Evolutionary conservation across 1,140 invertebrate species (phyloP).

Genomic region (Steinernema feltiae): DNA sequence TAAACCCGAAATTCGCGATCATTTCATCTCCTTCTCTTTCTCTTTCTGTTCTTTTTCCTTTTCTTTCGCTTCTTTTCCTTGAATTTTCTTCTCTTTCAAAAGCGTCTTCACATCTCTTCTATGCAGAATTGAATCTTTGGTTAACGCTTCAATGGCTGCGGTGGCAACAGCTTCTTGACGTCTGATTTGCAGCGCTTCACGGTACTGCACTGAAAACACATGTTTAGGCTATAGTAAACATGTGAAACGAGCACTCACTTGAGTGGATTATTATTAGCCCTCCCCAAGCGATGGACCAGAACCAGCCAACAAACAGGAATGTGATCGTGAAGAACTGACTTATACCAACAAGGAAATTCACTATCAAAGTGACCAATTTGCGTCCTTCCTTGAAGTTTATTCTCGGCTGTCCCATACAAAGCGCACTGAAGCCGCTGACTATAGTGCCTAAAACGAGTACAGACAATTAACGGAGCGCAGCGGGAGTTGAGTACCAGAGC

Average conservation of each 20-base stretch:
- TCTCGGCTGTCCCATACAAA: conserved; percentile 81
- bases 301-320: conserved; percentile 86
- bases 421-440: conserved; percentile 76
- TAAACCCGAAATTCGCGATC: too few species aligned
- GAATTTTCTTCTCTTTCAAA: conserved; percentile 53
- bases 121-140: too few species aligned
- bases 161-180: conserved; percentile 57
- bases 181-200: conserved; percentile 56
- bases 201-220: too few species aligned
- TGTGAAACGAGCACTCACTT: conserved; percentile 45
- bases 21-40: too few species aligned
- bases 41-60: too few species aligned
- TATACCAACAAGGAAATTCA: conserved; percentile 77
- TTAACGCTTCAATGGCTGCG: conserved; percentile 55
- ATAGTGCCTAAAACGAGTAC: too few species aligned
- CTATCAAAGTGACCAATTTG: conserved; percentile 60
- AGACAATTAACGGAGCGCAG: too few species aligned
- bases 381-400: conserved; percentile 64
- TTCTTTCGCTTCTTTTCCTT: conserved; percentile 28
- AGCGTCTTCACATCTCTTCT: conserved; percentile 57
- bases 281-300: conserved; percentile 94
- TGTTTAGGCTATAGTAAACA: background rate
- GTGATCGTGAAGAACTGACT: conserved; percentile 86
- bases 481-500: too few species aligned
- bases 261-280: too few species aligned